Evolutionary conservation across 2,113 vertebrate genomes (phyloP).

Genomic region (Trochalopteron elliotii): DNA sequence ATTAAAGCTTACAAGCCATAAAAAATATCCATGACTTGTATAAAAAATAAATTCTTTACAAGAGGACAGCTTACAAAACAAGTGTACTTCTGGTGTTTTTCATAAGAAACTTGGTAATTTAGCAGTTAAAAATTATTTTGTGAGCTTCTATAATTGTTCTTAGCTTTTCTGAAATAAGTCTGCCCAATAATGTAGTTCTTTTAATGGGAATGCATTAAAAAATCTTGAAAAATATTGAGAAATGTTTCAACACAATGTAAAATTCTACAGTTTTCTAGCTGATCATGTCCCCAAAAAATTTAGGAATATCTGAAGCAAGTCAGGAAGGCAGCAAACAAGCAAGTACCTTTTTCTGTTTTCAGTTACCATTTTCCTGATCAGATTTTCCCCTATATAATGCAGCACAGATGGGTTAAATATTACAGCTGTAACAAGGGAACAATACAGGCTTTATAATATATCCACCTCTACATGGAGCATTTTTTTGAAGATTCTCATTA

Average conservation of each 20-base stretch:
- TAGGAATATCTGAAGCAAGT: not conserved
- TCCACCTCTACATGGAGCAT: not conserved
- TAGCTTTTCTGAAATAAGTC: not conserved
- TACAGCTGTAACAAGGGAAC: not conserved
- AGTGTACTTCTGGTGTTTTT: not conserved
- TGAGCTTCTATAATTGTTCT: not conserved
- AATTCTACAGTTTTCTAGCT: not conserved
- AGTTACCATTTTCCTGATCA: not conserved
- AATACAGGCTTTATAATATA: not conserved
- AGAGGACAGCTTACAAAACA: not conserved
- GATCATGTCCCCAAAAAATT: not conserved
- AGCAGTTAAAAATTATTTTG: not conserved
- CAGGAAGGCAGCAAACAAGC: not conserved
- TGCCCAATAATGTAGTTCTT: not conserved
- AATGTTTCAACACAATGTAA: not conserved
- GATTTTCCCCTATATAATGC: not conserved
- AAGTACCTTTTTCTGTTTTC: not conserved
- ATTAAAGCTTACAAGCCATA: not conserved
- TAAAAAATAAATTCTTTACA: not conserved
- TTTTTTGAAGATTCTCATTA: not conserved
- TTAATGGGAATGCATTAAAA: not conserved
- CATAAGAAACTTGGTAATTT: not conserved
- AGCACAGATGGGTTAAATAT: not conserved
- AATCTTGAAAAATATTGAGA: not conserved
- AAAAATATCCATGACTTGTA: not conserved